Conservation (phyloP, 2,113 vertebrate species). For the Thamnophis sirtalis region DNA sequence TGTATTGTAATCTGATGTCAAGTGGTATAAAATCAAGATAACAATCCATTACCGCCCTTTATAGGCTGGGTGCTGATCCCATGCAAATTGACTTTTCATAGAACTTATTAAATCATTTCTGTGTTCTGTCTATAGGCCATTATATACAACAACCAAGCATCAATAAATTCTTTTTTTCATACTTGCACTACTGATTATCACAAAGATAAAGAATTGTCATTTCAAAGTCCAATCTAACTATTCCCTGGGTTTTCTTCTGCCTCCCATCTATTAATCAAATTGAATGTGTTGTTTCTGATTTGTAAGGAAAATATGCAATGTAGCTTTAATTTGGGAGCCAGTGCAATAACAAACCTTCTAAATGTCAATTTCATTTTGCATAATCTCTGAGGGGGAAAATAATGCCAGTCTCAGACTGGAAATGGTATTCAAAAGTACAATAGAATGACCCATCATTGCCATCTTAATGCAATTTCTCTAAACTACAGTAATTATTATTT, state of each 20-base stretch:
- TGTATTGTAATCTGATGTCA: constrained; percentile 83
- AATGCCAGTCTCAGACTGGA: constrained; percentile 34
- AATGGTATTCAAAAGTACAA: constrained; percentile 23
- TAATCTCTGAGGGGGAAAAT: background rate
- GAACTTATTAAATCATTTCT: constrained; percentile 76
- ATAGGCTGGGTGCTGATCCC: constrained; percentile 83
- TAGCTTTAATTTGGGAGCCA: background rate
- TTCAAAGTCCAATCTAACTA: constrained; percentile 54
- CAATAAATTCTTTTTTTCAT: constrained; percentile 61
- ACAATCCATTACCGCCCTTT: constrained; percentile 87
- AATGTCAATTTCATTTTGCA: background rate
- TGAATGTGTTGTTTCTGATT: constrained; percentile 29
- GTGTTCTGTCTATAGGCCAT: constrained; percentile 63
- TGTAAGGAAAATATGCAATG: constrained; percentile 26
- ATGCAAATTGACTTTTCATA: constrained; percentile 81
- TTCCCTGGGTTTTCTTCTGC: constrained; percentile 37
- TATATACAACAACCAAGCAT: constrained; percentile 62
- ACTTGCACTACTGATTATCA: constrained; percentile 46
- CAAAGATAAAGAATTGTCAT: constrained; percentile 60
- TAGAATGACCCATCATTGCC: background rate
- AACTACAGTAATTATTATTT: background rate
- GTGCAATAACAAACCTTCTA: constrained; percentile 7
- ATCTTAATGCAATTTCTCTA: constrained; percentile 25
- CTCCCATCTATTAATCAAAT: constrained; percentile 49
- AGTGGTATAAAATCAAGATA: constrained; percentile 88